Percentiles rank a stretch among this genome's conserved stretches.
Conservation (phyloP, 2,113 vertebrate genomes). For the Odobenus rosmarus region DNA sequence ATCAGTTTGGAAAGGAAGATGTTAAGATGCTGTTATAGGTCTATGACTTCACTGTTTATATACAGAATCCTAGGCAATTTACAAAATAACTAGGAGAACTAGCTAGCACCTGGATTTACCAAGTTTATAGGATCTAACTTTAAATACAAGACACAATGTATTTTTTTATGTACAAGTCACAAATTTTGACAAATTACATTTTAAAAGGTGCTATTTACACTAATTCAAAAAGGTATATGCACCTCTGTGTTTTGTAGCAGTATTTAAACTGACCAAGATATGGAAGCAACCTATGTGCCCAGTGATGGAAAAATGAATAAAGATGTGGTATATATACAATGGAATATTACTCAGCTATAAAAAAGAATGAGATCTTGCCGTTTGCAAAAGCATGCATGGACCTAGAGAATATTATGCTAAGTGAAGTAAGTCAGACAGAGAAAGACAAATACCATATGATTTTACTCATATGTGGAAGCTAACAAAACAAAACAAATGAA, state of each 20-base stretch:
- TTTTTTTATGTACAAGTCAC: background rate
- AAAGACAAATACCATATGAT: background rate
- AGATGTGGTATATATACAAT: background rate
- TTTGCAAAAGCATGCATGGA: background rate
- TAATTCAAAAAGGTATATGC: background rate
- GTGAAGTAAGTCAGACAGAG: background rate
- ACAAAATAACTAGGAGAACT: background rate
- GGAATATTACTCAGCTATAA: background rate
- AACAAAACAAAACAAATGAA: background rate
- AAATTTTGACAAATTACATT: background rate
- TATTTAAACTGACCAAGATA: background rate
- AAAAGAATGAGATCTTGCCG: background rate
- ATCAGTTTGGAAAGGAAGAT: background rate
- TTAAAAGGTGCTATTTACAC: background rate
- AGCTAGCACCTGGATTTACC: background rate
- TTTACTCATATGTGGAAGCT: background rate
- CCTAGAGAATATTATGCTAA: background rate
- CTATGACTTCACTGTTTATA: background rate
- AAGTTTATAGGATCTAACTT: background rate
- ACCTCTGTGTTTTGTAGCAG: background rate
- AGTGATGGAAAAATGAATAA: background rate
- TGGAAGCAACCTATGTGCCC: background rate
- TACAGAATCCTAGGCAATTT: background rate
- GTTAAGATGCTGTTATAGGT: background rate
- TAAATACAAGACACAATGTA: background rate